A percentile compares a stretch with the other conserved stretches of the same genome.
Conservation (phyloP, 2,113 vertebrate species). For the Atlantisia rogersi region DNA sequence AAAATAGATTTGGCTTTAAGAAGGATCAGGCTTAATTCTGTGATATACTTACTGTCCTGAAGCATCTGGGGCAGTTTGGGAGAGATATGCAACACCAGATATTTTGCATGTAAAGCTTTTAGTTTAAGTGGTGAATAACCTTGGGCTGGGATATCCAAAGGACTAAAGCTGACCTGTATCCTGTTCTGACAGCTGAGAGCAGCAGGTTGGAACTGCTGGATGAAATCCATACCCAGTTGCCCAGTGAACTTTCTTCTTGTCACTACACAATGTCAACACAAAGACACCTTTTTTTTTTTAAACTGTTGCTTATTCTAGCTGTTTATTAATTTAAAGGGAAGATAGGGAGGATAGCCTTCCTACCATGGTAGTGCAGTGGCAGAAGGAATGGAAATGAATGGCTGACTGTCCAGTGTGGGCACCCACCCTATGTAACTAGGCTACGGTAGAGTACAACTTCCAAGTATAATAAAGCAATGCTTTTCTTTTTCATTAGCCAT, state of each 20-base stretch:
- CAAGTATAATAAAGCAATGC: not conserved
- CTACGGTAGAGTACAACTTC: not conserved
- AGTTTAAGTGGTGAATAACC: constrained; percentile 31
- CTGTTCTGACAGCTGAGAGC: constrained; percentile 62
- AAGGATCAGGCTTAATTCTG: not conserved
- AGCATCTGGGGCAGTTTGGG: not conserved
- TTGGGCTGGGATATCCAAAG: not conserved
- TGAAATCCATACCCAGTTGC: constrained; percentile 50
- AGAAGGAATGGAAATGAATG: not conserved
- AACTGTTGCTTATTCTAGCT: not conserved
- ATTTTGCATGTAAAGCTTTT: constrained; percentile 3
- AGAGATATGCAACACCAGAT: not conserved
- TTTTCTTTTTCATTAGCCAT: not conserved
- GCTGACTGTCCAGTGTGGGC: not conserved
- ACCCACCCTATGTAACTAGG: not conserved
- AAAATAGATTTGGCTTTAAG: not conserved
- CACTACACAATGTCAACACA: constrained; percentile 26
- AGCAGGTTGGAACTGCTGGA: constrained; percentile 61
- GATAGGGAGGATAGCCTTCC: not conserved
- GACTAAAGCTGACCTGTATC: constrained; percentile 26
- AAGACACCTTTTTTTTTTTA: not conserved
- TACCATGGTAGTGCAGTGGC: not conserved
- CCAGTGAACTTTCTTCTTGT: constrained; percentile 49
- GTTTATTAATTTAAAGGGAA: not conserved
- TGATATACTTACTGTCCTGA: not conserved